Evolutionary conservation across 1,140 invertebrate genomes (phyloP), one percentile per base, ranked within the genome.

Genomic region (Ectropis grisescens): DNA sequence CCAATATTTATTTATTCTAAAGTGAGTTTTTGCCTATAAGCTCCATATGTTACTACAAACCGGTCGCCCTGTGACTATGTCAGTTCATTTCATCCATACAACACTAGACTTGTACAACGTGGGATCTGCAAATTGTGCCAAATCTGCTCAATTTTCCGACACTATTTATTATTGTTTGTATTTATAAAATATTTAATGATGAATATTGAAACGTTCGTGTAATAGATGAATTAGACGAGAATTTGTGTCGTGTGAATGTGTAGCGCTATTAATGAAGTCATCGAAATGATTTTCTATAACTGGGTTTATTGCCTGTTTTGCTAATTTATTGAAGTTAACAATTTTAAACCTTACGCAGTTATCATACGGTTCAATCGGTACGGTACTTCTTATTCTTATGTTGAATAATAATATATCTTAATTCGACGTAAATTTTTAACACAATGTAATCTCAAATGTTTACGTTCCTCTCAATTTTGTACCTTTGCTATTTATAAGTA

Each of bases 61-160:
- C n/a, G n/a, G n/a, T n/a, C n/a, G n/a, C n/a, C n/a, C n/a, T n/a
- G n/a, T n/a, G n/a, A n/a, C n/a, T n/a, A n/a, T n/a, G n/a, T n/a
- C 9, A 26, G 16, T 41, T 34, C 15, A 6, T 25, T 40, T 36
- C 7, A 24, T 40, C 33, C 29, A 29, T 23, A 19, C 10, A 12
- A 36, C 6, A 25, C 26, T 35, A 32, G 35, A 32, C 30, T 25
- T 28, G n/a, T n/a, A 12, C 14, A 38, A 41, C 37, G 25, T 33
- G 33, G 41, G 30, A 56, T 46, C 37, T 48, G 26, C 26, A 26
- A 47, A 29, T 50, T 36, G 46, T 53, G 46, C 43, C 58, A 66
- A 65, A 57, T 53, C 46, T 67, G 67, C 67, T 71, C 64, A 71
- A 71, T 58, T 60, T 62, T 60, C 46, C 24, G 10, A n/a, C 10